Conservation (phyloP, 2,113 vertebrate genomes). For the Mystacornis crossleyi region DNA sequence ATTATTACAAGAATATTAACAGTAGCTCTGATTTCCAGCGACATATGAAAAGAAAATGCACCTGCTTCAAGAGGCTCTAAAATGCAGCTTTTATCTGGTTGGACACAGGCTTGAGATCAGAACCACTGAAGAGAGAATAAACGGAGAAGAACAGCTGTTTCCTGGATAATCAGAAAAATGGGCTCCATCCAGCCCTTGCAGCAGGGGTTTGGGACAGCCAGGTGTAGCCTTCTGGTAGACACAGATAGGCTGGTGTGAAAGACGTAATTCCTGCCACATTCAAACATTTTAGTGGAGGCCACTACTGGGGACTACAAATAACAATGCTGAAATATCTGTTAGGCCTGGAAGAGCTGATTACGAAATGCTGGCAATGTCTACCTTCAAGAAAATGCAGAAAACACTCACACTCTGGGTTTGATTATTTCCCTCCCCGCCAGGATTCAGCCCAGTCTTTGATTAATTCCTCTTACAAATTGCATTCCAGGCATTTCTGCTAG, state of each 20-base stretch:
- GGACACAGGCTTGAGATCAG: background rate
- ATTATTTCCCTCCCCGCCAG: background rate
- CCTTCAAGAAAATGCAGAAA: constrained; percentile 37
- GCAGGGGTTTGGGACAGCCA: constrained; percentile 4
- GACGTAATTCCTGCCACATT: background rate
- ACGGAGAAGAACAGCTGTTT: background rate
- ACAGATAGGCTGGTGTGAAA: constrained; percentile 15
- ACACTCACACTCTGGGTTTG: background rate
- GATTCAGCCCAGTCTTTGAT: constrained; percentile 32
- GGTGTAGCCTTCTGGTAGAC: constrained; percentile 6
- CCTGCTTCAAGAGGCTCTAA: background rate
- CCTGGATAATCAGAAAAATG: constrained; percentile 2
- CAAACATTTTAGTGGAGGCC: background rate
- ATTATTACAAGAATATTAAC: background rate
- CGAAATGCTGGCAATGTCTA: constrained; percentile 22
- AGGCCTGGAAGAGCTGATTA: constrained; percentile 29
- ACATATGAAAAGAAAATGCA: background rate
- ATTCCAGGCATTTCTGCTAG: constrained; percentile 15
- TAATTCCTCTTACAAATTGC: constrained; percentile 36
- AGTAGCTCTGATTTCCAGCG: background rate
- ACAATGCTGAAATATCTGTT: constrained; percentile 13
- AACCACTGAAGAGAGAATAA: background rate
- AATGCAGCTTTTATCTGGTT: background rate
- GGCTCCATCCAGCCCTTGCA: background rate
- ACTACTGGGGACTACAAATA: background rate